Percentiles rank a stretch among this genome's conserved stretches.
phyloP scores from a whole-genome alignment of 2,113 vertebrate genomes.

The Oncorhynchus keta region DNA sequence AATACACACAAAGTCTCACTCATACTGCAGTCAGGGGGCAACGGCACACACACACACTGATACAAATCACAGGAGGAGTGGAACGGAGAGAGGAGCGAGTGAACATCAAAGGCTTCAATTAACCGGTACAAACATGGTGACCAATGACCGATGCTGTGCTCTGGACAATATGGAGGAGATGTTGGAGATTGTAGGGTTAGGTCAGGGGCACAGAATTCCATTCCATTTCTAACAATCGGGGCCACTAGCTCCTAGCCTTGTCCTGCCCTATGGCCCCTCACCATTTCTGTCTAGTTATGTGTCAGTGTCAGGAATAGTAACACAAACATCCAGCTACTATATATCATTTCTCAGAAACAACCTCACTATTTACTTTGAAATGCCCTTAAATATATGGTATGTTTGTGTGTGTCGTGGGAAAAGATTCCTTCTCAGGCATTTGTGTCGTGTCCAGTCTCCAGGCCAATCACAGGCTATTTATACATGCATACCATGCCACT shows the following conservation, averaged over 20 bases:
- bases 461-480: conserved; percentile 62
- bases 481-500: conserved; percentile 33
- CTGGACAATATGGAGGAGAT: too few species aligned
- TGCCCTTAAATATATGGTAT: conserved; percentile 8
- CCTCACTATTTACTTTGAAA: conserved; percentile 39
- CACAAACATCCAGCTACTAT: not conserved
- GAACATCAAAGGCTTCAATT: too few species aligned
- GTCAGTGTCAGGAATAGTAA: conserved; percentile 14
- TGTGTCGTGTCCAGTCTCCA: conserved; percentile 26
- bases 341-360: conserved; percentile 28
- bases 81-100: not conserved
- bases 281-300: not conserved
- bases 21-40: conserved; percentile 23
- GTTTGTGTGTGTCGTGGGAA: conserved; percentile 44
- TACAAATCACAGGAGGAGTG: not conserved
- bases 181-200: too few species aligned
- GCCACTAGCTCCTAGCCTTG: too few species aligned
- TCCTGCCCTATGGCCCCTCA: not conserved
- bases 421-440: conserved; percentile 44
- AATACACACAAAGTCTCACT: conserved; percentile 34
- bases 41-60: not conserved
- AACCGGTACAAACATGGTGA: too few species aligned
- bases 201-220: too few species aligned
- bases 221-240: too few species aligned
- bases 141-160: too few species aligned